phyloP scores from a whole-genome alignment of 2,797 vertebrate genomes.

The Taeniopygia guttata region DNA sequence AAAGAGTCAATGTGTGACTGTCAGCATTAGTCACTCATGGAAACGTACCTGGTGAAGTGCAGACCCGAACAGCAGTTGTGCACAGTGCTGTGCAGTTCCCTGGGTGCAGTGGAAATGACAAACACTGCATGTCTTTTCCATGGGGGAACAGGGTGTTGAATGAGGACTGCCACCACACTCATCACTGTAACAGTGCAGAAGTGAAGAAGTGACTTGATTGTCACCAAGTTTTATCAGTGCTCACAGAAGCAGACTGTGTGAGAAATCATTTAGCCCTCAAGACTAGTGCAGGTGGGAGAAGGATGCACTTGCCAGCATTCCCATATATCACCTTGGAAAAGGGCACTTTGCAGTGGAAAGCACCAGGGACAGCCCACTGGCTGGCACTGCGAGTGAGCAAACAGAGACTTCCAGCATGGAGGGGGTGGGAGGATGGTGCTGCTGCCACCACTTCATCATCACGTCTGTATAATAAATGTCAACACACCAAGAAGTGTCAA shows the following conservation, averaged over 20 bases:
- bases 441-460: rapidly evolving
- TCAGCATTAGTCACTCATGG: conserved; percentile 48
- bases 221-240: neutral
- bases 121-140: neutral
- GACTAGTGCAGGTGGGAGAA: neutral
- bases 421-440: neutral
- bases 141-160: neutral
- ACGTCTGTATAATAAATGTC: neutral
- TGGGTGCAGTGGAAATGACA: neutral
- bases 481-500: neutral
- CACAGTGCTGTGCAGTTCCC: neutral
- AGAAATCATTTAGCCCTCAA: neutral
- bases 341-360: neutral
- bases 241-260: neutral
- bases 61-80: neutral
- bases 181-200: neutral
- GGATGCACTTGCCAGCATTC: neutral
- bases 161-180: neutral
- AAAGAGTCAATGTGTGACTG: conserved; percentile 48
- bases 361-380: neutral
- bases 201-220: neutral
- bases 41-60: conserved; percentile 41
- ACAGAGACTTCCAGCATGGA: neutral
- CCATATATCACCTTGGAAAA: neutral
- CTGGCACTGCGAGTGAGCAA: neutral